Conservation (phyloP, 2,888 invertebrate genomes). For the Rhopalosiphum nymphaeae region DNA sequence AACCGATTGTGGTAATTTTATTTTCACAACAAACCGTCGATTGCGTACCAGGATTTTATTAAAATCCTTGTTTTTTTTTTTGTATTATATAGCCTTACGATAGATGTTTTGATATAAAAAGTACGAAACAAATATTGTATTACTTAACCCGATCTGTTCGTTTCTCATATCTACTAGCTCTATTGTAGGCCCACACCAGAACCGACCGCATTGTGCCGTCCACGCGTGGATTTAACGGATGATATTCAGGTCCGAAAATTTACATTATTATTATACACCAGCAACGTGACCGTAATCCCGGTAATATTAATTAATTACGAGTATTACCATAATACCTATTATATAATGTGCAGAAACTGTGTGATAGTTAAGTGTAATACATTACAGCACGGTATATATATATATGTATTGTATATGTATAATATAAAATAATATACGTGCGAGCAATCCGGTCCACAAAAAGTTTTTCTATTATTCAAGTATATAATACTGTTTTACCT, state of each 20-base stretch:
- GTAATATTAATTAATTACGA: not conserved
- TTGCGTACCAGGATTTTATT: not conserved
- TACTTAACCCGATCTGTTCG: not conserved
- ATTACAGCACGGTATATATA: not conserved
- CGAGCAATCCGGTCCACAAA: not conserved
- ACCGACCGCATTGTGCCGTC: not conserved
- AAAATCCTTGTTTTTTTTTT: not conserved
- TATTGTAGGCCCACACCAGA: not conserved
- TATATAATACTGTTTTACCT: conserved; percentile 22
- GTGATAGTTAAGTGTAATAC: not conserved
- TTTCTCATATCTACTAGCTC: not conserved
- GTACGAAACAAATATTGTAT: not conserved
- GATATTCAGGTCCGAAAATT: not conserved
- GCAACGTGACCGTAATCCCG: not conserved
- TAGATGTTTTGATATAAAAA: not conserved
- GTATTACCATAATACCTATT: not conserved
- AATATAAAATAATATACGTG: not conserved
- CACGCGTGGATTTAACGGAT: not conserved
- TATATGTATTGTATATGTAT: not conserved
- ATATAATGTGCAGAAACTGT: not conserved
- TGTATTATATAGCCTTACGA: not conserved
- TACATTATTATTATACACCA: not conserved
- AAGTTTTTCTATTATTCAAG: conserved; percentile 54
- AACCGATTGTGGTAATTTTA: not conserved
- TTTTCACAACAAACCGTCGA: not conserved